Evolutionary conservation across 2,888 invertebrate genomes (phyloP).

Genomic region (Synanthedon formicaeformis): DNA sequence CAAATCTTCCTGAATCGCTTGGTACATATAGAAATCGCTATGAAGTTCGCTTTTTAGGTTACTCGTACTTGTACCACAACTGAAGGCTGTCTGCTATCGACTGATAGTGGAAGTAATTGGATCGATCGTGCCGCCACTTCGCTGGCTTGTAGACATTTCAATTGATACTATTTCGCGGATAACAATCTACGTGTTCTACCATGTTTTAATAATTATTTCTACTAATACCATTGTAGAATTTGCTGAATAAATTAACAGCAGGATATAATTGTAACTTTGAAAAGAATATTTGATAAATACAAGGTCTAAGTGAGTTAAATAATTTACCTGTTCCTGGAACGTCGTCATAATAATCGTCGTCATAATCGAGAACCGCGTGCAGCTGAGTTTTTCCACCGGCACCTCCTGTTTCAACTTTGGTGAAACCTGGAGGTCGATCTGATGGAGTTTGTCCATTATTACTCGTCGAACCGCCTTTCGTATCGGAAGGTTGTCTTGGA

Average conservation of each 20-base stretch:
- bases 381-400: constrained; percentile 73
- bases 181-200: constrained; percentile 18
- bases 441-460: constrained; percentile 44
- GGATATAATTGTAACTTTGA: constrained; percentile 21
- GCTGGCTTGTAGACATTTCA: constrained; percentile 15
- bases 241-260: constrained; percentile 15
- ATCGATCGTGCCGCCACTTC: constrained; percentile 23
- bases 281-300: not conserved
- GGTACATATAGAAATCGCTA: not conserved
- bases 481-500: constrained; percentile 28
- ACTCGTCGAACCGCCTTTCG: constrained; percentile 49
- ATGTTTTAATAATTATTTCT: constrained; percentile 15
- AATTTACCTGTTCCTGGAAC: constrained; percentile 61
- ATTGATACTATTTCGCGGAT: constrained; percentile 19
- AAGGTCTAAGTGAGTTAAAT: not conserved
- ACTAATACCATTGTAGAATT: constrained; percentile 1
- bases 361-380: constrained; percentile 80
- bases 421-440: constrained; percentile 73
- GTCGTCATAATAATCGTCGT: constrained; percentile 72
- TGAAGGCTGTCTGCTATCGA: constrained; percentile 26
- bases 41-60: constrained; percentile 9
- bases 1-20: too few relatives aligned
- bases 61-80: constrained; percentile 9
- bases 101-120: constrained; percentile 41
- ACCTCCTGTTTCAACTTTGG: constrained; percentile 71